Evolutionary conservation across 2,113 vertebrate species (phyloP).

Genomic region (Pseudois nayaur): DNA sequence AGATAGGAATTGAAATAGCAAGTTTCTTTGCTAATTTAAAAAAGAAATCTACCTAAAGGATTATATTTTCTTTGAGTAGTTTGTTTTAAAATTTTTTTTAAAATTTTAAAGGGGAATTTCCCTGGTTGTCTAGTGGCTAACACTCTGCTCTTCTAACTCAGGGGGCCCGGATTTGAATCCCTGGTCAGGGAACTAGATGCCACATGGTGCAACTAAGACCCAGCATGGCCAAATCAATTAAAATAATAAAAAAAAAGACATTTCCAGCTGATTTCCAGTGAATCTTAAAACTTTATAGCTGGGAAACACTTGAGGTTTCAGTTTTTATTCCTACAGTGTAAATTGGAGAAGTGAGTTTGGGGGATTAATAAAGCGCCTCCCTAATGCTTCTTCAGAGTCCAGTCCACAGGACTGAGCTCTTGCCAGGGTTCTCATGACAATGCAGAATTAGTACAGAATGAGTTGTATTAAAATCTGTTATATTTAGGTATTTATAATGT

Average conservation of each 20-base stretch:
- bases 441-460: background rate
- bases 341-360: background rate
- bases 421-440: background rate
- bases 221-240: background rate
- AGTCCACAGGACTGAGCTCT: background rate
- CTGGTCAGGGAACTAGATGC: background rate
- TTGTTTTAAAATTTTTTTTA: conserved; percentile 19
- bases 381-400: background rate
- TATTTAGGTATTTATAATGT: background rate
- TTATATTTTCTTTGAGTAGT: background rate
- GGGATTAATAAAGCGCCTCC: background rate
- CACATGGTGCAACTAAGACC: background rate
- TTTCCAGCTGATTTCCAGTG: background rate
- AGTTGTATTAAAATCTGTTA: background rate
- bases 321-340: background rate
- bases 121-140: background rate
- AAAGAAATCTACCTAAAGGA: background rate
- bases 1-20: background rate
- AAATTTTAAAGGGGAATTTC: background rate
- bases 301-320: background rate
- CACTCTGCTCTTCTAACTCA: background rate
- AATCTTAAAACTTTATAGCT: background rate
- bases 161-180: background rate
- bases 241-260: background rate
- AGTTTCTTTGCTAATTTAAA: background rate